A percentile compares a stretch with the other conserved stretches of the same genome.
These are phyloP conservation scores for Leptinotarsa texana DNA, from an alignment of 1,140 invertebrate species.

Conservation along the genomic window DNA sequence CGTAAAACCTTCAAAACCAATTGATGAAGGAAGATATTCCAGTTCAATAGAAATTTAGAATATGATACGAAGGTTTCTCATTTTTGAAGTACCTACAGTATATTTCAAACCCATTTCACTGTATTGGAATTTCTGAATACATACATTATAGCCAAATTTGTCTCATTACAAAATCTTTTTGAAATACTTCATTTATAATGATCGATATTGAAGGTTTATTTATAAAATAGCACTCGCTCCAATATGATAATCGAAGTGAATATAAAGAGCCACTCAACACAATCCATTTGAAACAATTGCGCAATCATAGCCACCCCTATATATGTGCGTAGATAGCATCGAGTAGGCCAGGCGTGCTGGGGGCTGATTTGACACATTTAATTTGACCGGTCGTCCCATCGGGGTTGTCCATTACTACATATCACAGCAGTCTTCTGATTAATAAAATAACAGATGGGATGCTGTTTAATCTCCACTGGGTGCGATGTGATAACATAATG, in stretches of 20 bases:
- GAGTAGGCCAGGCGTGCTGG: slow-evolving; percentile 34
- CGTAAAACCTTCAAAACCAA: too few relatives aligned
- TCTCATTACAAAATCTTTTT: too few relatives aligned
- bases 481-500: slow-evolving; percentile 26
- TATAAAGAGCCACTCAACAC: slow-evolving; percentile 36
- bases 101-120: too few relatives aligned
- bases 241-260: slow-evolving; percentile 30
- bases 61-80: too few relatives aligned
- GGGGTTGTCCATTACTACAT: slow-evolving; percentile 36
- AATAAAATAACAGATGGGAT: slow-evolving; percentile 42
- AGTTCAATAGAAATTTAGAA: too few relatives aligned
- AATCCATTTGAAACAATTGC: slow-evolving; percentile 47
- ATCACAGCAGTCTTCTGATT: slow-evolving; percentile 33
- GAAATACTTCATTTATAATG: too few relatives aligned
- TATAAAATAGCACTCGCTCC: slow-evolving; percentile 14
- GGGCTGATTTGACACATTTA: slow-evolving; percentile 50
- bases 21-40: too few relatives aligned
- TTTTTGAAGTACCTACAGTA: too few relatives aligned
- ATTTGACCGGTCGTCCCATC: slow-evolving; percentile 46
- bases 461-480: slow-evolving; percentile 26
- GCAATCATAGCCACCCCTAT: slow-evolving; percentile 45
- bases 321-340: slow-evolving; percentile 33
- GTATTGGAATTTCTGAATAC: too few relatives aligned
- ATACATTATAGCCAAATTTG: too few relatives aligned
- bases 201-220: background rate